These are phyloP conservation scores for Tholera decimalis DNA, from an alignment of 2,888 invertebrate species.

Conservation along the genomic window DNA sequence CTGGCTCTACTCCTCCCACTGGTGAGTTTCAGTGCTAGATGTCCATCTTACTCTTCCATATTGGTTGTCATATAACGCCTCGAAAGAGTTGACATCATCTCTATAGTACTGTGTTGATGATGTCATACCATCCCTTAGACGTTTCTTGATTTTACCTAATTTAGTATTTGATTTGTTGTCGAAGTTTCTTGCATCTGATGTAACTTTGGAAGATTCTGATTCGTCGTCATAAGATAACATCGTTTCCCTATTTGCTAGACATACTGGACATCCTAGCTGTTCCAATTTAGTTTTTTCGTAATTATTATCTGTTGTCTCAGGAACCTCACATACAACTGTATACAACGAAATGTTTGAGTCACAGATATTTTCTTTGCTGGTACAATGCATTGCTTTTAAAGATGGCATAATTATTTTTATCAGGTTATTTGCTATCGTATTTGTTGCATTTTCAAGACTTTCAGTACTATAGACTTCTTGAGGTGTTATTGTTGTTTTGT, in stretches of 20 bases:
- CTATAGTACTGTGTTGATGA: not conserved
- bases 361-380: not conserved
- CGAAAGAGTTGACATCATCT: not conserved
- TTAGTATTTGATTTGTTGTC: not conserved
- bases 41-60: not conserved
- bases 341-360: not conserved
- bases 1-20: not conserved
- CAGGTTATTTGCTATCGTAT: conserved; percentile 36
- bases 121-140: not conserved
- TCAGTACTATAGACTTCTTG: not conserved
- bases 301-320: not conserved
- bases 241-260: not conserved
- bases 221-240: not conserved
- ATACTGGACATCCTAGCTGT: not conserved
- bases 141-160: not conserved
- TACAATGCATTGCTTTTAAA: not conserved
- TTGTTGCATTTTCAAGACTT: not conserved
- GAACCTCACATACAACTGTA: not conserved
- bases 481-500: not conserved
- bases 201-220: too few species aligned
- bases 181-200: not conserved
- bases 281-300: not conserved
- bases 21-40: not conserved
- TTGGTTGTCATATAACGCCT: not conserved
- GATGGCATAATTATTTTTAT: conserved; percentile 42